A percentile compares a stretch with the other conserved stretches of the same genome.
phyloP scores from a whole-genome alignment of 2,888 invertebrate genomes.

The Calameuta filiformis region DNA sequence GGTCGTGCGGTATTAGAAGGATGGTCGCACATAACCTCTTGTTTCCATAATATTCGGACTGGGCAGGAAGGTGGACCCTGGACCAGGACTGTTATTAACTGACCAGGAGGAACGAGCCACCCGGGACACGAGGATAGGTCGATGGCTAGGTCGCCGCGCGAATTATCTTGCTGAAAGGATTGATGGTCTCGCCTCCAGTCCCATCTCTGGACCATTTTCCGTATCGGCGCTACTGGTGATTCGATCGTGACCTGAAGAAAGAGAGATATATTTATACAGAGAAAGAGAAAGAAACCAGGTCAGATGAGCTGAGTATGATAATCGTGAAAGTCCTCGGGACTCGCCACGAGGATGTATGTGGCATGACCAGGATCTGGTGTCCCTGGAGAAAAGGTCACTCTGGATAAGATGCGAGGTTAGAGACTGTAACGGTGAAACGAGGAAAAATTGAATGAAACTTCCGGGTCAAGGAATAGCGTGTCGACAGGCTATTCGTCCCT shows the following conservation, averaged over 20 bases:
- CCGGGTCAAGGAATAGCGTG: slow-evolving; percentile 19
- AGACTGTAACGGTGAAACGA: not conserved
- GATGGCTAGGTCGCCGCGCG: slow-evolving; percentile 17
- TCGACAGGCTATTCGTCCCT: slow-evolving; percentile 24
- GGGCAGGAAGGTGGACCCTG: slow-evolving; percentile 14
- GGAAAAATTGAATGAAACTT: not conserved
- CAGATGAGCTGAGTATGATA: not conserved
- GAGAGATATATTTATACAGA: not conserved
- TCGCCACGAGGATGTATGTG: not conserved
- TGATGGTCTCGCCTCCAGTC: slow-evolving; percentile 28
- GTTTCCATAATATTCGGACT: not conserved
- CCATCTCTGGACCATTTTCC: not conserved
- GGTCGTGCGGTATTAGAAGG: not conserved
- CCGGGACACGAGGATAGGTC: slow-evolving; percentile 44
- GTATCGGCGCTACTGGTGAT: not conserved
- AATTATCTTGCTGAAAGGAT: slow-evolving; percentile 44
- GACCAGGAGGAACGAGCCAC: slow-evolving; percentile 63
- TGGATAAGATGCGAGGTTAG: not conserved
- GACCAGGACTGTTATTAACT: slow-evolving; percentile 57
- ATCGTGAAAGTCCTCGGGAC: not conserved
- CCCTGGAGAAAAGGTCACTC: not conserved
- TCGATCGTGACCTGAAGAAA: not conserved
- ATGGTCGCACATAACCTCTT: slow-evolving; percentile 2
- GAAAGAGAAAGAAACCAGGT: not conserved
- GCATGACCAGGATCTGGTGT: not conserved